Conservation (phyloP, 2,888 invertebrate genomes). For the Cephus rjabovi region DNA sequence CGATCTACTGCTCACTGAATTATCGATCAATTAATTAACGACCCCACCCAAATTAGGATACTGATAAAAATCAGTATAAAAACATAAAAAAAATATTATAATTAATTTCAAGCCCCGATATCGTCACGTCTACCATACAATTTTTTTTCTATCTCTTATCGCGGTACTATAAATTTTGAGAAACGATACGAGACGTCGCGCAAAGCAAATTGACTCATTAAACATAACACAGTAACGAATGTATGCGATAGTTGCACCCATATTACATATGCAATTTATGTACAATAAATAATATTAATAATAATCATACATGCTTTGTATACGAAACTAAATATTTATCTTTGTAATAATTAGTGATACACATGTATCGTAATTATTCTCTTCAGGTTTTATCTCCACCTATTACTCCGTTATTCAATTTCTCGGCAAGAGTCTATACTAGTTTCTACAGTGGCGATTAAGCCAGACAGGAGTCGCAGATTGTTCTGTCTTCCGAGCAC, state of each 20-base stretch:
- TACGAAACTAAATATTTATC: background rate
- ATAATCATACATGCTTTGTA: background rate
- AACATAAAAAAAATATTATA: too few species aligned
- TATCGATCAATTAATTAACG: slow-evolving; percentile 14
- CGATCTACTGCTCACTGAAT: slow-evolving; percentile 11
- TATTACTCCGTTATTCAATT: background rate
- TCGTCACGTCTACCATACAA: too few species aligned
- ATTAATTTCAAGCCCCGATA: too few species aligned
- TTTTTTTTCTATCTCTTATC: too few species aligned
- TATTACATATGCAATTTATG: background rate
- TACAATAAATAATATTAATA: background rate
- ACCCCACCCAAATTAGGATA: background rate
- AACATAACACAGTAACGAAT: too few species aligned
- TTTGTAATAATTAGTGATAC: background rate
- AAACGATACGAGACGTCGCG: too few species aligned
- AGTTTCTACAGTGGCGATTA: background rate
- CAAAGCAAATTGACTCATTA: too few species aligned
- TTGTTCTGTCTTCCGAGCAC: background rate
- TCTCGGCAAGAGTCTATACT: background rate
- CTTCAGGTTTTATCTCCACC: background rate
- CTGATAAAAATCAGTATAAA: background rate
- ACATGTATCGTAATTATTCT: background rate
- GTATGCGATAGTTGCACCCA: background rate
- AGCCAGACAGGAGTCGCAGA: background rate
- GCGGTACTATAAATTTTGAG: too few species aligned